Evolutionary conservation across 2,797 vertebrate species (phyloP).

Genomic region (Paguma larvata): DNA sequence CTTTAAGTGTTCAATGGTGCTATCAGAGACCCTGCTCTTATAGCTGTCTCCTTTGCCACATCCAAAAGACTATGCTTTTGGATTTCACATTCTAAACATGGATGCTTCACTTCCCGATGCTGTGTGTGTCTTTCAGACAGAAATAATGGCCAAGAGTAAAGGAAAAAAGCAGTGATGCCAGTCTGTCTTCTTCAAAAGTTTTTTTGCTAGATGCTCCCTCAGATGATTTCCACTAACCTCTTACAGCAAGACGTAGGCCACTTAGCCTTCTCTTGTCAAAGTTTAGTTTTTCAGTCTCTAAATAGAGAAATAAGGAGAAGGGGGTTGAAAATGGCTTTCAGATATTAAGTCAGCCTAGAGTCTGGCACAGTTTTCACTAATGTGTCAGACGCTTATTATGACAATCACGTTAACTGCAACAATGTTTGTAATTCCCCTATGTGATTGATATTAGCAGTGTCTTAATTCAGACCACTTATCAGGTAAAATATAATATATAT

Average conservation of each 20-base stretch:
- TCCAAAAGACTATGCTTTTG: background rate
- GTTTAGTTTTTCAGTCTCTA: background rate
- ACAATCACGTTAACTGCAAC: background rate
- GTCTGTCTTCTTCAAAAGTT: background rate
- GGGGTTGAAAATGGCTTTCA: background rate
- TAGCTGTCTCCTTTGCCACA: background rate
- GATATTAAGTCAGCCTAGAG: background rate
- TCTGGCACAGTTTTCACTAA: background rate
- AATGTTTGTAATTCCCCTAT: background rate
- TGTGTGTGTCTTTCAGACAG: background rate
- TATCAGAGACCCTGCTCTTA: background rate
- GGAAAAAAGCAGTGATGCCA: background rate
- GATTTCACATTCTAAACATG: background rate
- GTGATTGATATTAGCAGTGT: background rate
- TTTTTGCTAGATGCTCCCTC: background rate
- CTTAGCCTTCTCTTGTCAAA: background rate
- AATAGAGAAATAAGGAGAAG: background rate
- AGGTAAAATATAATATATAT: background rate
- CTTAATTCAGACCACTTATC: background rate
- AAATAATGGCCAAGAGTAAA: background rate
- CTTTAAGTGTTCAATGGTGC: background rate
- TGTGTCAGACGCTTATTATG: background rate
- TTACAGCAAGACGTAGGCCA: background rate
- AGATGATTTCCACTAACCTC: background rate
- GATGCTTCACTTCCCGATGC: background rate